These are phyloP conservation scores for Bombus consobrinus DNA, from an alignment of 1,140 invertebrate genomes.

Conservation along the genomic window DNA sequence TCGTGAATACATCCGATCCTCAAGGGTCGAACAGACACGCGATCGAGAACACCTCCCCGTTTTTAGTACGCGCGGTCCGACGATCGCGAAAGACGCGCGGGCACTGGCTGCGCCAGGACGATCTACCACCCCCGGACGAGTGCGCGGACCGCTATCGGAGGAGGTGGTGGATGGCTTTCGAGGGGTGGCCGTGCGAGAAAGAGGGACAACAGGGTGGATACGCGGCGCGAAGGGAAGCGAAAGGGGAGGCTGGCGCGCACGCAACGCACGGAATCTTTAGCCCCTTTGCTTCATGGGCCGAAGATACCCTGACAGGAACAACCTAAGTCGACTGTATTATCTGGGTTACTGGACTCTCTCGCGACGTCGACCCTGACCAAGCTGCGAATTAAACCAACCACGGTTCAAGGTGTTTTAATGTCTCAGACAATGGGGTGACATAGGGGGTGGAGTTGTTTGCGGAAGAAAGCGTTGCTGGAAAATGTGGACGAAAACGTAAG, in stretches of 20 bases:
- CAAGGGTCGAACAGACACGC: constrained; percentile 52
- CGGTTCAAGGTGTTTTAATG: background rate
- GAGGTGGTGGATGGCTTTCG: constrained; percentile 64
- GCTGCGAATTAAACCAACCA: background rate
- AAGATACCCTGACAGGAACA: constrained; percentile 37
- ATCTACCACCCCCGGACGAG: constrained; percentile 72
- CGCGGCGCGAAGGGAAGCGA: background rate
- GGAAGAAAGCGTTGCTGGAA: background rate
- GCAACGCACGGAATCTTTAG: constrained; percentile 45
- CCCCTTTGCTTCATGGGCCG: background rate
- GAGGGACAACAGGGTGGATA: constrained; percentile 18
- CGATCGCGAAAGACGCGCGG: constrained; percentile 82
- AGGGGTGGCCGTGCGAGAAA: constrained; percentile 60
- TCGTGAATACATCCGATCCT: background rate
- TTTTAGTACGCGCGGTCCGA: constrained; percentile 77
- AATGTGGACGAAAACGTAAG: background rate
- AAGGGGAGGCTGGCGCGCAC: constrained; percentile 18
- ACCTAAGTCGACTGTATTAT: constrained; percentile 44
- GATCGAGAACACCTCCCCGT: constrained; percentile 62
- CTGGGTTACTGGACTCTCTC: constrained; percentile 58
- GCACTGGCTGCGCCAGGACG: constrained; percentile 77
- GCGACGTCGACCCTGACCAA: constrained; percentile 57
- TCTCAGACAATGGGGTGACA: background rate
- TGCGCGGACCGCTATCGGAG: constrained; percentile 69
- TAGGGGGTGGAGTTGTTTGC: background rate